Conservation (phyloP, 2,797 vertebrate genomes). For the Alcedo quadribrachys region DNA sequence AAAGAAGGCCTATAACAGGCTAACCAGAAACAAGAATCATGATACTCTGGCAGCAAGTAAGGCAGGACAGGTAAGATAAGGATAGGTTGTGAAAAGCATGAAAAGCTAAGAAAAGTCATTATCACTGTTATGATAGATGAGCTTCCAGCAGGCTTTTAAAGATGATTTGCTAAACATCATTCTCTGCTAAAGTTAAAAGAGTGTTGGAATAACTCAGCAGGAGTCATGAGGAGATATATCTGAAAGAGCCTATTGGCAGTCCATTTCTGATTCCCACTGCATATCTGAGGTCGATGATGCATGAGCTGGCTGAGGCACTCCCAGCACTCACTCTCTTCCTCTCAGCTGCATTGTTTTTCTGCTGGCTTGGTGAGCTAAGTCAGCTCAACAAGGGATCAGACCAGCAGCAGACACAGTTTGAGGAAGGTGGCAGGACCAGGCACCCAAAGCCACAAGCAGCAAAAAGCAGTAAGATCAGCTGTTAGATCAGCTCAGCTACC, state of each 20-base stretch:
- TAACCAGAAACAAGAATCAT: not conserved
- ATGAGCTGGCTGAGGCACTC: not conserved
- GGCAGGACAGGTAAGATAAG: not conserved
- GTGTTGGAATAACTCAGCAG: not conserved
- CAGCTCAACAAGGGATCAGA: not conserved
- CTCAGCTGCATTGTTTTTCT: not conserved
- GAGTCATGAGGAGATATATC: not conserved
- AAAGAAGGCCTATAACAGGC: not conserved
- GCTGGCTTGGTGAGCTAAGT: not conserved
- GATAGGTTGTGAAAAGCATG: not conserved
- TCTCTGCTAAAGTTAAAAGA: not conserved
- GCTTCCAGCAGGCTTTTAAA: not conserved
- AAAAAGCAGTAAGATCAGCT: not conserved
- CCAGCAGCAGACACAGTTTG: accelerated
- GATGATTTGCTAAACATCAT: not conserved
- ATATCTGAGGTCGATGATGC: not conserved
- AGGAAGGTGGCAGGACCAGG: not conserved
- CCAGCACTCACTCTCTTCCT: not conserved
- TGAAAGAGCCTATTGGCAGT: not conserved
- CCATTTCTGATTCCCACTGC: not conserved
- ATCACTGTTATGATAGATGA: not conserved
- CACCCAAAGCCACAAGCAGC: not conserved
- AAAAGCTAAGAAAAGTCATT: not conserved
- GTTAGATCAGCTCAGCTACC: not conserved
- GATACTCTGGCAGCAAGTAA: not conserved